Conservation (phyloP, 2,888 invertebrate genomes). For the Drosophila melanosoma region DNA sequence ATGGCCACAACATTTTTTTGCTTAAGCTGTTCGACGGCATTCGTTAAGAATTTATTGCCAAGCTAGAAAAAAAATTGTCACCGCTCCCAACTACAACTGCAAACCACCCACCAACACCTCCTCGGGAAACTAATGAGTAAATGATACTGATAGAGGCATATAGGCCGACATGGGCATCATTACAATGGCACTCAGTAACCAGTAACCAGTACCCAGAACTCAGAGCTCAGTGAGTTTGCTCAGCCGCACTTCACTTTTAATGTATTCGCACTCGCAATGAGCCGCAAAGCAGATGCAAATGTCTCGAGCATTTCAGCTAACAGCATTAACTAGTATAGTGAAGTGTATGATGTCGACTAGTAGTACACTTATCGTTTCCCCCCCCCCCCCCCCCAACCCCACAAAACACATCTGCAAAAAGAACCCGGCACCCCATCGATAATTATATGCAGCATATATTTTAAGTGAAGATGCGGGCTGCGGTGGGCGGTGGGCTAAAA, state of each 20-base stretch:
- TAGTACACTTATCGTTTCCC: slow-evolving; percentile 56
- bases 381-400: too few relatives aligned
- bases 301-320: slow-evolving; percentile 74
- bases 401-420: slow-evolving; percentile 25
- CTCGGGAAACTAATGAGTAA: slow-evolving; percentile 63
- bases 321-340: slow-evolving; percentile 74
- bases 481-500: not conserved
- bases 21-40: slow-evolving; percentile 8
- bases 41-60: slow-evolving; percentile 64
- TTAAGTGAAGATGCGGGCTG: slow-evolving; percentile 14
- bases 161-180: not conserved
- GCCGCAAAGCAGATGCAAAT: slow-evolving; percentile 79
- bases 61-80: slow-evolving; percentile 66
- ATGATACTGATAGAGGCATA: slow-evolving; percentile 51
- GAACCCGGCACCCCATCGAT: slow-evolving; percentile 68
- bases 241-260: slow-evolving; percentile 70
- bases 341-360: slow-evolving; percentile 33
- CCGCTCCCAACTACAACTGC: not conserved
- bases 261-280: slow-evolving; percentile 80
- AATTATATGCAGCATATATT: slow-evolving; percentile 80
- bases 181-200: slow-evolving; percentile 9
- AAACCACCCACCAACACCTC: fast-evolving
- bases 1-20: slow-evolving; percentile 29
- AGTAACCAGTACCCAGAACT: not conserved
- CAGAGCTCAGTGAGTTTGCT: slow-evolving; percentile 1